A percentile compares a stretch with the other conserved stretches of the same genome.
These are phyloP conservation scores for Varanus komodoensis DNA, from an alignment of 2,113 vertebrate species.

Conservation along the genomic window DNA sequence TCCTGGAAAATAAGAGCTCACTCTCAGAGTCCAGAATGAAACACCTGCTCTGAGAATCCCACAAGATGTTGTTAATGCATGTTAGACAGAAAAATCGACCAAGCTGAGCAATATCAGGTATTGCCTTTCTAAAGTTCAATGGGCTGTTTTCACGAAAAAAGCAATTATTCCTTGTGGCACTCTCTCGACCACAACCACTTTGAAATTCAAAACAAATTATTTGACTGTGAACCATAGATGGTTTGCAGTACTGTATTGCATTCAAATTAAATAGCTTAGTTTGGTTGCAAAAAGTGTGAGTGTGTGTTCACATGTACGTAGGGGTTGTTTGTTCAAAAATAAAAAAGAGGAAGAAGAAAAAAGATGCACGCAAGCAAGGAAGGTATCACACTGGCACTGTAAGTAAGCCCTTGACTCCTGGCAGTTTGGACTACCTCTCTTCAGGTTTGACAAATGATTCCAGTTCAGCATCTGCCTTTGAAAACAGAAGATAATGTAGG, in stretches of 20 bases:
- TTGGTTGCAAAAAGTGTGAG: neutral
- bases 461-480: slow-evolving; percentile 33
- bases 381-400: slow-evolving; percentile 41
- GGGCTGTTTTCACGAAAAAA: slow-evolving; percentile 35
- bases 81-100: slow-evolving; percentile 36
- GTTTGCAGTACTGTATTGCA: slow-evolving; percentile 23
- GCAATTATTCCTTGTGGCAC: slow-evolving; percentile 43
- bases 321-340: too few relatives aligned
- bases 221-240: neutral
- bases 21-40: slow-evolving; percentile 24
- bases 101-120: slow-evolving; percentile 36
- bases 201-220: slow-evolving; percentile 53
- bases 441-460: slow-evolving; percentile 47
- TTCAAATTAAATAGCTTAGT: neutral
- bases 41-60: slow-evolving; percentile 39
- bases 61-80: neutral
- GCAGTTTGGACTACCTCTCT: slow-evolving; percentile 32
- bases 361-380: slow-evolving; percentile 9
- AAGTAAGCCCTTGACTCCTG: slow-evolving; percentile 51
- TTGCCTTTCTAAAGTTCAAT: slow-evolving; percentile 23
- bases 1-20: slow-evolving; percentile 48
- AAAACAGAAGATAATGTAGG: slow-evolving; percentile 45
- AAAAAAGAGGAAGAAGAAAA: too few relatives aligned
- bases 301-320: neutral
- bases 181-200: slow-evolving; percentile 22